Evolutionary conservation across 2,113 vertebrate genomes (phyloP), one percentile per base, ranked within the genome.

Genomic region (Xenopus borealis): DNA sequence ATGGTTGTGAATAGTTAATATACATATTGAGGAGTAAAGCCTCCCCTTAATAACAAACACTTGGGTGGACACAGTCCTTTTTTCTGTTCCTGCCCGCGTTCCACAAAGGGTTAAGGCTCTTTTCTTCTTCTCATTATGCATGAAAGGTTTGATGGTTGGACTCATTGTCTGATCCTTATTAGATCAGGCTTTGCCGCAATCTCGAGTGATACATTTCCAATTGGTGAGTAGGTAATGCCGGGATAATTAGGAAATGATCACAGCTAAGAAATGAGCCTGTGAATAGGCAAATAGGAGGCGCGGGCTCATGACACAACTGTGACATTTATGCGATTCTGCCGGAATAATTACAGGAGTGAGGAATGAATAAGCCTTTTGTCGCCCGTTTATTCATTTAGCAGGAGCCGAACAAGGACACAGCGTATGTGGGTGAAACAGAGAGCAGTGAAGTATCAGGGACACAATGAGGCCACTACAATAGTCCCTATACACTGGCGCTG

Each of bases 171-270:
- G 12, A 62, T 80, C 81, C 83, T 92, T 88, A 92, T 92, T 91
- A 88, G 86, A 88, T 91, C 90, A 92, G 89, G 2, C 81, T 85
- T 87, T 40, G 45, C 45, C 19, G 80, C 81, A 2, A 79, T 85
- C 88, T 91, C 80, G 84, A 89, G 85, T 86, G 86, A 89, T 88
- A 90, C 88, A 89, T 91, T 75, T 75, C 72, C 68, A 20, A 62
- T 69, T 62, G 72, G 23, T 52, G 44, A 62, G 55, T 93, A 87
- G 87, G 88, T 88, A 87, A 89, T 91, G 92, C 89, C 91, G 89
- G 82, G 83, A 88, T 89, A 92, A 93, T 93, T 92, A 92, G 90
- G 89, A 91, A 93, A 88, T 83, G 61, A 91, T 91, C 88, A 89
- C 86, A 89, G 87, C 89, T 85, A 80, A 89, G 86, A 89, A 91